phyloP scores from a whole-genome alignment of 1,140 invertebrate species.

The Zaprionus inermis region DNA sequence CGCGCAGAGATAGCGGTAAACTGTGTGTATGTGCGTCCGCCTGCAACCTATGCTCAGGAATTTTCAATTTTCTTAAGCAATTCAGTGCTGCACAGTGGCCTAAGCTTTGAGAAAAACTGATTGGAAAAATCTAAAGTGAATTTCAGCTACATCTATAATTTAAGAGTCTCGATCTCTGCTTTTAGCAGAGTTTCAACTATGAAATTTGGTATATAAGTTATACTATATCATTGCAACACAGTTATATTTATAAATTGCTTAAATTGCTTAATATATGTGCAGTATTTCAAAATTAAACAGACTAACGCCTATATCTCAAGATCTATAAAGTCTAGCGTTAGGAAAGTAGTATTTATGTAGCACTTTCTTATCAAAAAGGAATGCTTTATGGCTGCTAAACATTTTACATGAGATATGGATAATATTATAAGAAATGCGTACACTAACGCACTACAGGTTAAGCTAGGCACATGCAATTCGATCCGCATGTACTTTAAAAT shows the following conservation, averaged over 20 bases:
- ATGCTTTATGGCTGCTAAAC: not conserved
- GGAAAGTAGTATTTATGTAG: not conserved
- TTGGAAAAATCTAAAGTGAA: not conserved
- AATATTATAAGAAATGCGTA: no score
- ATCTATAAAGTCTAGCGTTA: not conserved
- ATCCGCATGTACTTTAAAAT: no score
- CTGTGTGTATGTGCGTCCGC: conserved; percentile 28
- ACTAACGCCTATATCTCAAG: not conserved
- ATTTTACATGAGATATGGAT: not conserved
- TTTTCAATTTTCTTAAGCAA: conserved; percentile 78
- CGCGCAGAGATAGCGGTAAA: conserved; percentile 24
- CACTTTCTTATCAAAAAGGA: no score
- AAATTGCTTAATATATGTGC: not conserved
- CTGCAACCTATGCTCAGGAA: conserved; percentile 55
- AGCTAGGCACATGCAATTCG: no score
- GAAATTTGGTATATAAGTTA: not conserved
- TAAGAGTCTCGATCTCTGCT: not conserved
- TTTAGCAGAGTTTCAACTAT: not conserved
- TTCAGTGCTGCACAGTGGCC: conserved; percentile 20
- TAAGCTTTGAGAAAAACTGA: not conserved
- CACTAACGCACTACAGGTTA: no score
- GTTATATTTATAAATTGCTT: not conserved
- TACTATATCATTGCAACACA: not conserved
- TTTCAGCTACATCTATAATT: not conserved
- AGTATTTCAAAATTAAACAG: not conserved